Evolutionary conservation across 2,888 invertebrate species (phyloP), one percentile per base, ranked within the genome.

Genomic region (Aphidius colemani): DNA sequence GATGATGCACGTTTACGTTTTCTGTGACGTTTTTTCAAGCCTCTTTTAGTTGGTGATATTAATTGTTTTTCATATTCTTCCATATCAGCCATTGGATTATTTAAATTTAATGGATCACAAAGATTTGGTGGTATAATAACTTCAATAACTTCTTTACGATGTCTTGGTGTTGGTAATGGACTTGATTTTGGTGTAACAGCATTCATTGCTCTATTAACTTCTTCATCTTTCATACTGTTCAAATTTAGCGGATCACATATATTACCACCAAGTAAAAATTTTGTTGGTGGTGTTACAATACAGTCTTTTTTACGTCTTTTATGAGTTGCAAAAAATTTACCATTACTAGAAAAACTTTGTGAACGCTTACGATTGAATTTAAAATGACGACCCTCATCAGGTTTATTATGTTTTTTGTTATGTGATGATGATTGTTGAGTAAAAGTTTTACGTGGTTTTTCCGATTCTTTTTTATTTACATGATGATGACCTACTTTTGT

Each of bases 211-310:
- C 91, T 85, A 74, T 89, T 90, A 18, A 90, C 85, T 72, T 90
- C 90, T 78, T 92, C 92, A 79, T 92, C 90, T 82, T 91, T 94
- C 74, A 98, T 86, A 78, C 96, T 95, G 78, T 94, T 95, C 66
- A 98, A 84, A 84, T 98, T 98, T 53, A 98, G 84, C 0, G 97
- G 98, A 85, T 98, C 98, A 71, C 92, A 92, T 71, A 96, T 96
- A 82, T 95, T 97, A 7, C 97, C 98, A 53, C 97, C 98, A 2
- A 97, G 86, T 6, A 95, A 84, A 83, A 98, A 97, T 82, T 96
- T 96, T 0, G 95, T 95, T 0, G 97, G 96, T 59, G 95, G 90
- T 74, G 95, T 92, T 70, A 92, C 88, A 62, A 87, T 87, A n/a
- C 79, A 79, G 70, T 90, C 89, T 74, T 91, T 91, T 70, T 91